A percentile compares a stretch with the other conserved stretches of the same genome.
These are phyloP conservation scores for Eutrigla gurnardus DNA, from an alignment of 2,797 vertebrate species.

Conservation along the genomic window DNA sequence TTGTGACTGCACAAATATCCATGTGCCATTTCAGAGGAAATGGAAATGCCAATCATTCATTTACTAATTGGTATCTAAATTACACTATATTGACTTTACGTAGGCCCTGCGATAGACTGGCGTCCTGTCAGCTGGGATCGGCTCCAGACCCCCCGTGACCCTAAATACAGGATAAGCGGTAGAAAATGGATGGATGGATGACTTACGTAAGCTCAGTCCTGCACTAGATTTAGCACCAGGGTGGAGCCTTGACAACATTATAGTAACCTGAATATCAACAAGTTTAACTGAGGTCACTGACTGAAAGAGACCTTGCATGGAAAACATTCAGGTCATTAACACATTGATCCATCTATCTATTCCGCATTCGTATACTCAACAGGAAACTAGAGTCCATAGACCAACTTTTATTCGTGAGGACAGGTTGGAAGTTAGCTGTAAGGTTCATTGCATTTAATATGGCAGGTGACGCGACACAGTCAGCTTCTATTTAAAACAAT, in stretches of 20 bases:
- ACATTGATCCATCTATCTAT: not conserved
- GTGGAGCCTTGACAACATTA: constrained; percentile 13
- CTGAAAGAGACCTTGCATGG: not conserved
- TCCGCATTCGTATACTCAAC: not conserved
- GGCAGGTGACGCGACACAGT: constrained; percentile 41
- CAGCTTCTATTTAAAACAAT: constrained; percentile 54
- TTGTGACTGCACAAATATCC: constrained; percentile 1
- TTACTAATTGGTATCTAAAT: not conserved
- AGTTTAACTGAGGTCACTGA: constrained; percentile 10
- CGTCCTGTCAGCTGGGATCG: too few species aligned
- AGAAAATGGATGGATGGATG: too few species aligned
- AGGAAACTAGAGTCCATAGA: not conserved
- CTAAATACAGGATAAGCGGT: too few species aligned
- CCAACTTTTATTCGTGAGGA: not conserved
- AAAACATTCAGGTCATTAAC: not conserved
- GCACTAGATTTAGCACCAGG: not conserved
- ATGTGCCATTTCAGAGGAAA: not conserved
- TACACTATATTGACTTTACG: not conserved
- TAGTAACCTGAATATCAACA: constrained; percentile 1
- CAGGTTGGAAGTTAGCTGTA: constrained; percentile 14
- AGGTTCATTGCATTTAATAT: constrained; percentile 28
- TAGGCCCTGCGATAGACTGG: not conserved
- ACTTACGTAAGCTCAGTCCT: not conserved
- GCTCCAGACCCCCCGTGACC: too few species aligned
- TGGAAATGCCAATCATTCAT: not conserved